Base-by-base conservation (phyloP, 64 coral and sea anemone species). In the Montipora foliosa region DNA sequence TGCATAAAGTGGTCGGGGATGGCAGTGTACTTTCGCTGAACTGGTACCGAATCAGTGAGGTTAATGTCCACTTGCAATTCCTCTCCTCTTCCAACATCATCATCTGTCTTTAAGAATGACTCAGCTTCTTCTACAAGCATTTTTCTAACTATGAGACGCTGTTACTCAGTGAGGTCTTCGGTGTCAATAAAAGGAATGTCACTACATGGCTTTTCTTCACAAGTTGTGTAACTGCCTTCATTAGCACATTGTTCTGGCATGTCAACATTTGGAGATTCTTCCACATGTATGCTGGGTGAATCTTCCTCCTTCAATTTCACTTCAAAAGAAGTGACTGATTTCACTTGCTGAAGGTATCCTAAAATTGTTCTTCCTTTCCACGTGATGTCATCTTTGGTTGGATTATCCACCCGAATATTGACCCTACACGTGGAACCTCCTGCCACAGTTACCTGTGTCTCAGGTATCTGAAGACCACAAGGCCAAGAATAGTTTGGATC, bases 351-450 rank as follows among this genome's bases (percentile, higher is more conserved):
- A 22, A 22, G 22, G 22, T 22, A 22, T 22, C 22, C 22, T 22
- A 22, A 22, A 22, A 22, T 22, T 22, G 22, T 22, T 22, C 22
- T 22, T 22, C 22, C 22, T 22, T 22, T 22, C 22, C 22, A 22
- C 22, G 22, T 22, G 22, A 22, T 22, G 22, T 90, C 87, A 74
- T 90, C 87, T 64, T 95, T 88, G 37, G 93, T 89, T 72, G 84
- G 89, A 88, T 94, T 94, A 79, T 87, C 71, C 49, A 95, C 77
- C 49, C 75, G 79, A 25, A 95, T 79, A 45, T 87, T 51, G 4
- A 92, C 90, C 52, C 52, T 55, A 55, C 52, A 55, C 52, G 52
- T 55, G 5, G 52, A 55, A 1, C 0, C 52, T 55, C 52, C 52
- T 55, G 52, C 1, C 52, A 55, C 52, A 55, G 5, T 55, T 55